Percentiles rank a stretch among this genome's conserved stretches.
phyloP scores from a whole-genome alignment of 2,113 vertebrate genomes.

The Orientallactaga bullata region DNA sequence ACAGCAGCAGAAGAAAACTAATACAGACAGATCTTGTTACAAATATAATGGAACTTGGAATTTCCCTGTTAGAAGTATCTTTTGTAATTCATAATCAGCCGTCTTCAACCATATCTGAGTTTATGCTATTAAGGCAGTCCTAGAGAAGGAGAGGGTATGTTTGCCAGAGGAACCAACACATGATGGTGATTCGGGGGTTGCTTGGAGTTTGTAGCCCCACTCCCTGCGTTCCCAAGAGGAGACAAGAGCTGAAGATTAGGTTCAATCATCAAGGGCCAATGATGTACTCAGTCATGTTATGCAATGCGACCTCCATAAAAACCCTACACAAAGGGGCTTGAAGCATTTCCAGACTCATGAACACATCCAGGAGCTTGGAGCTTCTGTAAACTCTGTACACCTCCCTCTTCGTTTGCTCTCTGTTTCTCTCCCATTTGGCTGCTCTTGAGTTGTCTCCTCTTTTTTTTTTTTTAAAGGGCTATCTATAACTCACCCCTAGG shows the following conservation, averaged over 20 bases:
- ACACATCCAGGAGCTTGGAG: not conserved
- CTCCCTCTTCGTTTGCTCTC: accelerated
- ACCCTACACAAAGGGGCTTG: not conserved
- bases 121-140: not conserved
- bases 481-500: too few species aligned
- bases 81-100: not conserved
- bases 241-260: not conserved
- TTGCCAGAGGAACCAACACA: not conserved
- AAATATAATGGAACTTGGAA: not conserved
- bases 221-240: not conserved
- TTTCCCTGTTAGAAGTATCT: not conserved
- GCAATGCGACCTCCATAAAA: not conserved
- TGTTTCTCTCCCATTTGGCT: not conserved
- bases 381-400: not conserved
- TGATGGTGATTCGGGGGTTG: not conserved
- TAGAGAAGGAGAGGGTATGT: not conserved
- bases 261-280: not conserved
- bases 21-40: not conserved
- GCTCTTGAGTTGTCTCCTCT: not conserved
- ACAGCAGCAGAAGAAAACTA: constrained; percentile 2
- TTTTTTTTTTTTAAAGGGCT: too few species aligned
- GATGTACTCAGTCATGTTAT: not conserved
- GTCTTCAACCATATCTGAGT: not conserved
- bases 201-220: not conserved
- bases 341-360: not conserved